Evolutionary conservation across 2,888 invertebrate genomes (phyloP).

Genomic region (Rhorus exstirpatorius): DNA sequence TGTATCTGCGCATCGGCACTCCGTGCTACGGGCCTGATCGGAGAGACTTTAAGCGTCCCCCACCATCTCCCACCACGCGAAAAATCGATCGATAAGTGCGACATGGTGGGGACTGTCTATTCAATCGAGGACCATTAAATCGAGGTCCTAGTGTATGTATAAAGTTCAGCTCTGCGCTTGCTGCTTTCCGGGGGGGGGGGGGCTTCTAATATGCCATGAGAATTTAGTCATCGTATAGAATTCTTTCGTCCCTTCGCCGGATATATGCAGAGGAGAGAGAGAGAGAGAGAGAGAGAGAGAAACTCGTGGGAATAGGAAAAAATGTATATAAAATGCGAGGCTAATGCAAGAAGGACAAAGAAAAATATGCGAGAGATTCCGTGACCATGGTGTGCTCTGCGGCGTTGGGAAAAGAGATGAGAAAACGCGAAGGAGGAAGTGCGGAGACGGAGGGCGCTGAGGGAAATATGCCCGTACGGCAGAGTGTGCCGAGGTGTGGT

Average conservation of each 20-base stretch:
- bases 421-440: conserved; percentile 12
- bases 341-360: conserved; percentile 28
- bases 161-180: too few relatives aligned
- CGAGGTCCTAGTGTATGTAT: too few relatives aligned
- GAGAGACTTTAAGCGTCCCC: too few relatives aligned
- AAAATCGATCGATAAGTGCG: too few relatives aligned
- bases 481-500: conserved; percentile 36
- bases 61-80: too few relatives aligned
- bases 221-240: conserved; percentile 7
- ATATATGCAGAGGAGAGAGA: conserved; percentile 1
- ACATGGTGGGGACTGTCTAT: too few relatives aligned
- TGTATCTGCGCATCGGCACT: too few relatives aligned
- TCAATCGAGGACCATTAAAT: too few relatives aligned
- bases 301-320: not conserved
- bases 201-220: conserved; percentile 12
- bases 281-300: not conserved
- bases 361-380: conserved; percentile 18
- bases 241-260: not conserved
- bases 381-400: not conserved
- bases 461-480: not conserved
- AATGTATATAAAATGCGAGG: conserved; percentile 29
- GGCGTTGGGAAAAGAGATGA: conserved; percentile 27
- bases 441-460: too few relatives aligned
- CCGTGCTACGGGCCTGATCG: too few relatives aligned
- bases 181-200: too few relatives aligned